Evolutionary conservation across 2,797 vertebrate species (phyloP).

Genomic region (Fringilla coelebs): DNA sequence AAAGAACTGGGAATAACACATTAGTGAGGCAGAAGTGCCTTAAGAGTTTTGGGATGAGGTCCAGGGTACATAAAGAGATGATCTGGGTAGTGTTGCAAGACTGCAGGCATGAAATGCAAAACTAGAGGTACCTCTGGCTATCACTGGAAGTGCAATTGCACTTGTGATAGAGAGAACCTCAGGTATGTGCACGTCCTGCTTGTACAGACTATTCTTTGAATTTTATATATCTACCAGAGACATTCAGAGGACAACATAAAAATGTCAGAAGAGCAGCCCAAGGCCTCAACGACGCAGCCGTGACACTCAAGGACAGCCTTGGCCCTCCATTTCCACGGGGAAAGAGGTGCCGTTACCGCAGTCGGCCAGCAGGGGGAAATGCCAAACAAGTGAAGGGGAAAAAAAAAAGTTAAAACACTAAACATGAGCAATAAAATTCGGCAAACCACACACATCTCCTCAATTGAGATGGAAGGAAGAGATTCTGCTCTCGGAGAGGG

Average conservation of each 20-base stretch:
- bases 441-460: not conserved
- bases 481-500: not conserved
- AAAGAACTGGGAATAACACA: not conserved
- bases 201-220: not conserved
- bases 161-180: not conserved
- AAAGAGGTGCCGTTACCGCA: not conserved
- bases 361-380: constrained; percentile 57
- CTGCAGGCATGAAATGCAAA: not conserved
- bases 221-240: not conserved
- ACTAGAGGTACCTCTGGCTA: not conserved
- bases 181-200: not conserved
- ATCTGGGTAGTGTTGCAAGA: not conserved
- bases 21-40: not conserved
- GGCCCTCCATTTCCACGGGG: not conserved
- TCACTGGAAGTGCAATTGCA: not conserved
- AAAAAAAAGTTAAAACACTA: not conserved
- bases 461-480: not conserved
- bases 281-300: not conserved
- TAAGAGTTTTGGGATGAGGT: not conserved
- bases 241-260: not conserved
- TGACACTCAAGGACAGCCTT: not conserved
- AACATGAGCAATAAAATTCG: not conserved
- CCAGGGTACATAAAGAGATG: not conserved
- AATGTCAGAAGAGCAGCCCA: not conserved
- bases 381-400: constrained; percentile 18